These are phyloP conservation scores for Elysia chlorotica DNA, from an alignment of 1,140 invertebrate species.

Conservation along the genomic window DNA sequence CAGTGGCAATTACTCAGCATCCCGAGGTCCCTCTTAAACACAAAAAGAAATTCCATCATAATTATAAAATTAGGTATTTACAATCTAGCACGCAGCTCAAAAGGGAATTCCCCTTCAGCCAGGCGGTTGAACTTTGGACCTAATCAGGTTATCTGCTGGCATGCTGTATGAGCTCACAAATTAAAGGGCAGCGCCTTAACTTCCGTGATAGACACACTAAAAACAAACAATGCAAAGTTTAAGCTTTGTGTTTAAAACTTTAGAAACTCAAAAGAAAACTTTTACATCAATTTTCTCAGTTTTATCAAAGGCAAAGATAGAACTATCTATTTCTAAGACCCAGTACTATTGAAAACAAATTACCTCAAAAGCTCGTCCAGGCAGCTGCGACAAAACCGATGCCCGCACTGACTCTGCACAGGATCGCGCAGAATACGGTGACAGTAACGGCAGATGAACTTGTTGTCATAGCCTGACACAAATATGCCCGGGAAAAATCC, in stretches of 20 bases:
- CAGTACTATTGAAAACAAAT: neutral
- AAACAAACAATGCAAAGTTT: neutral
- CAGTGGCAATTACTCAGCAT: no score
- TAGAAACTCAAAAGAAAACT: no score
- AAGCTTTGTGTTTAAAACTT: neutral
- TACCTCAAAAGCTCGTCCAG: slow-evolving; percentile 79
- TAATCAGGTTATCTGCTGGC: no score
- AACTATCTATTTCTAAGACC: neutral
- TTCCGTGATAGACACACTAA: neutral
- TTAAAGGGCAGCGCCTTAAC: neutral
- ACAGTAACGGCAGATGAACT: slow-evolving; percentile 41
- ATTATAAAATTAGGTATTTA: no score
- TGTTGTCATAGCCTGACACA: slow-evolving; percentile 34
- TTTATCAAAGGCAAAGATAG: neutral
- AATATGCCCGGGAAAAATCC: slow-evolving; percentile 42
- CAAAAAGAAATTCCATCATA: no score
- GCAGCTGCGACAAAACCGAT: slow-evolving; percentile 81
- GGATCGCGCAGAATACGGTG: slow-evolving; percentile 69
- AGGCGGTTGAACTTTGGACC: no score
- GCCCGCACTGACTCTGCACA: slow-evolving; percentile 81
- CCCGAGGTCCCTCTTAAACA: no score
- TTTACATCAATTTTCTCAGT: no score
- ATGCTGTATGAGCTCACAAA: no score
- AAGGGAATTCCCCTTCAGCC: no score
- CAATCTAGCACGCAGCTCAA: no score